Conservation (phyloP, 2,113 vertebrate genomes). For the Puffinus mauretanicus region DNA sequence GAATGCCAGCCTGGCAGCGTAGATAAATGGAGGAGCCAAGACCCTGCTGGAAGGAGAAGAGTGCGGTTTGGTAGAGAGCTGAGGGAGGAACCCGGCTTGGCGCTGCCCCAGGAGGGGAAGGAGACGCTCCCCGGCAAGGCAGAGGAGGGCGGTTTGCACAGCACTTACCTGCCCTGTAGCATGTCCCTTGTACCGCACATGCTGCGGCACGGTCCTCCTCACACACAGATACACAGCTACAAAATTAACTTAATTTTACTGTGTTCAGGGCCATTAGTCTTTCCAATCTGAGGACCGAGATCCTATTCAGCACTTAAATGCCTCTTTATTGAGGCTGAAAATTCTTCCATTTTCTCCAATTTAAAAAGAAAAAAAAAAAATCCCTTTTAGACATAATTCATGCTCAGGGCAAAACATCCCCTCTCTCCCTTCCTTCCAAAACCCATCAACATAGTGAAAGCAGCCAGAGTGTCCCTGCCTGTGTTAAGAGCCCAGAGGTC, state of each 20-base stretch:
- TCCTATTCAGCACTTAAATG: not conserved
- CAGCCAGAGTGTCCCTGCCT: not conserved
- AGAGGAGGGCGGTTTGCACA: not conserved
- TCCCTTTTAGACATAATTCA: not conserved
- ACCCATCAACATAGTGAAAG: not conserved
- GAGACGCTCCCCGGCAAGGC: not conserved
- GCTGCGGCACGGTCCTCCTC: not conserved
- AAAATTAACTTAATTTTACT: constrained; percentile 3
- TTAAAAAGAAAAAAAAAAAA: not conserved
- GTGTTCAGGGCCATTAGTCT: constrained; percentile 29
- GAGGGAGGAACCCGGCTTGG: not conserved
- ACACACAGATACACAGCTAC: not conserved
- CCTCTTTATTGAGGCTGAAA: not conserved
- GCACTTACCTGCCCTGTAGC: not conserved
- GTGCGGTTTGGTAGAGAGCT: not conserved
- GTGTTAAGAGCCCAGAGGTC: not conserved
- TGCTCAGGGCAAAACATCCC: not conserved
- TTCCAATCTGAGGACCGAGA: not conserved
- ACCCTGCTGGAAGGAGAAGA: not conserved
- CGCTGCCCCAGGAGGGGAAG: not conserved
- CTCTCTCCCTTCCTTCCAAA: not conserved
- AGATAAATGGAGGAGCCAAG: not conserved
- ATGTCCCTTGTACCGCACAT: not conserved
- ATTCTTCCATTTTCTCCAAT: not conserved
- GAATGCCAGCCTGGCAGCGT: not conserved